A percentile compares a stretch with the other conserved stretches of the same genome.
Evolutionary conservation across 2,888 invertebrate genomes (phyloP).

Genomic region (Phorcus lineatus): DNA sequence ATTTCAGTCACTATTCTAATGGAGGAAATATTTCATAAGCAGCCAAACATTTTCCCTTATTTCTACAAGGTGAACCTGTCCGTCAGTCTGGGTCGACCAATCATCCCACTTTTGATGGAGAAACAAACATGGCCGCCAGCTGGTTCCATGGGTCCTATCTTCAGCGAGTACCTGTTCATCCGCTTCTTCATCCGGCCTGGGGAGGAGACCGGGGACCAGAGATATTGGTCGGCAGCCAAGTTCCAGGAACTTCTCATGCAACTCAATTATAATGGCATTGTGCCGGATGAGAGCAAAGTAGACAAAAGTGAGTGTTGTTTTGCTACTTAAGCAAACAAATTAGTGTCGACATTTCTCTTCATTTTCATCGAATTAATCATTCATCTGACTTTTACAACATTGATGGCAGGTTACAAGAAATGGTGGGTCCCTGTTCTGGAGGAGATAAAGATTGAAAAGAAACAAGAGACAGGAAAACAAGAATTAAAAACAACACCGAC

Average conservation of each 20-base stretch:
- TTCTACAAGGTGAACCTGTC: slow-evolving; percentile 73
- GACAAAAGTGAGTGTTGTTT: neutral
- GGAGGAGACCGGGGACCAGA: slow-evolving; percentile 58
- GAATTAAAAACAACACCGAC: neutral
- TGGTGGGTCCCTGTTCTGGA: slow-evolving; percentile 64
- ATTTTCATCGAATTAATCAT: too few relatives aligned
- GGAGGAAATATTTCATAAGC: too few relatives aligned
- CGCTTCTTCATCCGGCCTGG: slow-evolving; percentile 62
- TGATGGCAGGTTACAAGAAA: slow-evolving; percentile 49
- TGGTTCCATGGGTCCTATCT: slow-evolving; percentile 73
- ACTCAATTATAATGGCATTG: slow-evolving; percentile 58
- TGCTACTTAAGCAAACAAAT: neutral
- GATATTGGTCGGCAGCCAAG: slow-evolving; percentile 69
- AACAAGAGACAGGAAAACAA: neutral
- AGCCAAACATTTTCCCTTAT: too few relatives aligned
- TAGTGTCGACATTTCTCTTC: too few relatives aligned
- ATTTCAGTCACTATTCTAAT: too few relatives aligned
- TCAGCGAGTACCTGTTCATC: slow-evolving; percentile 72
- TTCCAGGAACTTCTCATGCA: slow-evolving; percentile 73
- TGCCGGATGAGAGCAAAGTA: slow-evolving; percentile 57
- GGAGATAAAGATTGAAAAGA: slow-evolving; percentile 47
- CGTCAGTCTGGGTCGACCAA: slow-evolving; percentile 68
- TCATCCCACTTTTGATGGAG: slow-evolving; percentile 73
- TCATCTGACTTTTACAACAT: neutral
- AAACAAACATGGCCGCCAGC: slow-evolving; percentile 72